Evolutionary conservation across 2,888 invertebrate genomes (phyloP).

Genomic region (Eristalinus aeneus): DNA sequence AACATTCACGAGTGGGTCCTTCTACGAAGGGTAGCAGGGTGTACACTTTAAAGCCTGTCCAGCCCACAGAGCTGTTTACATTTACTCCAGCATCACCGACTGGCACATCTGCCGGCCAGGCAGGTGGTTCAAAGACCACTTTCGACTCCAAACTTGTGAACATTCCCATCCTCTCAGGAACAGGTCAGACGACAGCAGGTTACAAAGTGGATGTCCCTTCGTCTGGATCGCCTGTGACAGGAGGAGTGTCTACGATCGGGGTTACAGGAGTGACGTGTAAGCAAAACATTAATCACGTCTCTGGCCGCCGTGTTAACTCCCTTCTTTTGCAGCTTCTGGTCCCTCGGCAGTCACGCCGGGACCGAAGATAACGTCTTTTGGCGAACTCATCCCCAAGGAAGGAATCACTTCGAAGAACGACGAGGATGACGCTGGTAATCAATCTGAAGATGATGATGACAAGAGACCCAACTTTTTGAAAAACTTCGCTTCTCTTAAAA

Average conservation of each 20-base stretch:
- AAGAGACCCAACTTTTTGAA: background rate
- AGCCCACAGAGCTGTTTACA: too few species aligned
- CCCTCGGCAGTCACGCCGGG: background rate
- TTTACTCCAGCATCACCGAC: too few species aligned
- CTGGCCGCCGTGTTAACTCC: background rate
- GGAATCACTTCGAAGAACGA: background rate
- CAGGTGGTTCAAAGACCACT: background rate
- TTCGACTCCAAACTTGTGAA: background rate
- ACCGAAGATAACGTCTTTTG: background rate
- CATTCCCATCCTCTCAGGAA: background rate
- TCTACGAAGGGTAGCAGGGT: too few species aligned
- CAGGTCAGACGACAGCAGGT: background rate
- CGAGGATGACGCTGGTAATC: background rate
- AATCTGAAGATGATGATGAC: too few species aligned
- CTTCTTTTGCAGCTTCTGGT: background rate
- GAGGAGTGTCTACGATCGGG: background rate
- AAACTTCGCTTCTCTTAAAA: background rate
- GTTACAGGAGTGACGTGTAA: background rate
- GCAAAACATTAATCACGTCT: background rate
- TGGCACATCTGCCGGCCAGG: too few species aligned
- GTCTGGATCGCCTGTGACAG: background rate
- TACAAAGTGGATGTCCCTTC: background rate
- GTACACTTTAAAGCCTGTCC: too few species aligned
- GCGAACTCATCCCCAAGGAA: background rate
- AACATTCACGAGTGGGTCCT: too few species aligned